phyloP scores from a whole-genome alignment of 2,113 vertebrate genomes.

The Bos taurus region ARS-UCD2.0 NC_037338.1:93671001-93671500 shows the following conservation, averaged over 20 bases:
- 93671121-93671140: no score
- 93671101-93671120: no score
- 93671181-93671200: not conserved
- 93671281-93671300: not conserved
- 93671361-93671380: not conserved
- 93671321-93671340: no score
- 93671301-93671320: not conserved
- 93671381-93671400: not conserved
- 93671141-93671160: not conserved
- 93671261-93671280: not conserved
- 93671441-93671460: not conserved
- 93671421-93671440: not conserved
- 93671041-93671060: fast-evolving
- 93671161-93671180: not conserved
- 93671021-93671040: fast-evolving
- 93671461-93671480: not conserved
- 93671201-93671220: not conserved
- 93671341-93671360: fast-evolving
- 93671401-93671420: not conserved
- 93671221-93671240: not conserved
- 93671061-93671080: no score
- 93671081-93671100: no score
- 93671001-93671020: no score
- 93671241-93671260: not conserved
- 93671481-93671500: not conserved